phyloP scores from a whole-genome alignment of 2,113 vertebrate genomes.

The Andinoacara biseriatus region DNA sequence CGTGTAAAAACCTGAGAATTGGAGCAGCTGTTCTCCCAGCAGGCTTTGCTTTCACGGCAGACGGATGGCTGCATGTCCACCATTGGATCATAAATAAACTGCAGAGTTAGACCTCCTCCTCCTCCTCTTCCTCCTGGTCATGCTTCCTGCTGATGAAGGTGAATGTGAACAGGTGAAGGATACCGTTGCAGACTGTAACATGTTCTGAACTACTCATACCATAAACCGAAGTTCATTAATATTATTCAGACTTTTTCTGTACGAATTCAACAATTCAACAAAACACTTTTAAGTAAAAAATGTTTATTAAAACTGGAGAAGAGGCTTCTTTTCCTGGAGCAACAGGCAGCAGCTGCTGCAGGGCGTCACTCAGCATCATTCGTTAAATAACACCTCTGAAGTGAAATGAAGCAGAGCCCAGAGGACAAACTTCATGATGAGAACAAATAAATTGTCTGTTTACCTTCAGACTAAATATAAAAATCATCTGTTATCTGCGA shows the following conservation, averaged over 20 bases:
- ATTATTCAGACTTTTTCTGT: neutral
- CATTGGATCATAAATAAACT: too few species aligned
- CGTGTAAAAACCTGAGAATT: neutral
- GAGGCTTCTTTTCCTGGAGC: neutral
- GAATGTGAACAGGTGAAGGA: slow-evolving; percentile 4
- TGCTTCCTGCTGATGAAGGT: neutral
- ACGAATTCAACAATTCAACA: too few species aligned
- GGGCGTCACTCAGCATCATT: neutral
- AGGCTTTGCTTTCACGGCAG: too few species aligned
- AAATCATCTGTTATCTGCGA: neutral
- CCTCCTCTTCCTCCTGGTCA: neutral
- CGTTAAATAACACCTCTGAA: neutral
- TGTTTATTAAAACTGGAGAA: neutral
- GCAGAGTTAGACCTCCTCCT: neutral
- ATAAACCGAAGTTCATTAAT: neutral
- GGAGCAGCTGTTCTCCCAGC: neutral
- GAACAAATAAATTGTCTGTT: neutral
- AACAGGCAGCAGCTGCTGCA: neutral
- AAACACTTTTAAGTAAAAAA: too few species aligned
- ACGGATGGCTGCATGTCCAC: too few species aligned
- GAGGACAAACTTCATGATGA: neutral
- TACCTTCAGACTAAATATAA: neutral
- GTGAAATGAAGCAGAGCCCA: neutral
- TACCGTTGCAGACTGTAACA: neutral
- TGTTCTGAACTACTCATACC: neutral